A percentile compares a stretch with the other conserved stretches of the same genome.
Evolutionary conservation across 2,797 vertebrate species (phyloP).

Genomic region (Helicolenus hilgendorfi): DNA sequence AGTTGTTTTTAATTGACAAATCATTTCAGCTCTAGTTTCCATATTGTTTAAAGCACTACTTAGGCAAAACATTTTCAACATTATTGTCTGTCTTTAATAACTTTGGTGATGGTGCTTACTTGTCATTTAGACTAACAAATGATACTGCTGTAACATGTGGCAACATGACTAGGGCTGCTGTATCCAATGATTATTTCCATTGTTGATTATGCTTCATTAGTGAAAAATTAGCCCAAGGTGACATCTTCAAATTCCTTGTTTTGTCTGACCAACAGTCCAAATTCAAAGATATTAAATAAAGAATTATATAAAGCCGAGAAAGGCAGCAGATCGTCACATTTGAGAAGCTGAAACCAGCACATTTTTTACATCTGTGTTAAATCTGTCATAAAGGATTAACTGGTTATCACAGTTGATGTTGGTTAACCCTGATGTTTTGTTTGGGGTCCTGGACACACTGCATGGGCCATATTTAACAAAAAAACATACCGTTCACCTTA

Average conservation of each 20-base stretch:
- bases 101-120: background rate
- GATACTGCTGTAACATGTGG: background rate
- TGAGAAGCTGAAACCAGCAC: no score
- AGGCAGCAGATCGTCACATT: no score
- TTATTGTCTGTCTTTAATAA: no score
- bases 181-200: background rate
- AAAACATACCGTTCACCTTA: background rate
- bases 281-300: background rate
- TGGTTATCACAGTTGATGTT: background rate
- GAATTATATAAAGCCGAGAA: no score
- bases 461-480: background rate
- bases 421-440: background rate
- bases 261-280: background rate
- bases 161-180: background rate
- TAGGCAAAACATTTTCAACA: background rate
- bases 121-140: background rate
- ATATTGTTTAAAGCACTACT: background rate
- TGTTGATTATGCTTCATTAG: background rate
- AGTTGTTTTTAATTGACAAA: background rate
- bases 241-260: background rate
- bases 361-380: background rate
- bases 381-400: background rate
- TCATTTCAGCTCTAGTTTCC: background rate
- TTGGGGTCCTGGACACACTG: background rate
- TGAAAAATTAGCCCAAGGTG: no score